These are phyloP conservation scores for Zelostemma sp. DNA, from an alignment of 1,140 invertebrate genomes.

Conservation along the genomic window DNA sequence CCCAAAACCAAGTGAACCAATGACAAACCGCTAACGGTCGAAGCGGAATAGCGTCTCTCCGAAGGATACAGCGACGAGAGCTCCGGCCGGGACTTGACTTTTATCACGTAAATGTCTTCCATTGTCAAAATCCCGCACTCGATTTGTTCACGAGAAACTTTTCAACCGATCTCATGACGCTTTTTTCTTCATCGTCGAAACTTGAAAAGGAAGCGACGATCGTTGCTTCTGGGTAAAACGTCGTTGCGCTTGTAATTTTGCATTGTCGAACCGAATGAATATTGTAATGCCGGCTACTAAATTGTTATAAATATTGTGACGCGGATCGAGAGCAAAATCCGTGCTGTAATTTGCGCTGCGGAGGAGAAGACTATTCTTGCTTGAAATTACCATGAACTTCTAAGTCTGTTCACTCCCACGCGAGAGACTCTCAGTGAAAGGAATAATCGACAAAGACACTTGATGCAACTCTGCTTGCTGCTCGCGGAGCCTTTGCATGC, in stretches of 20 bases:
- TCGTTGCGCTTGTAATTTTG: background rate
- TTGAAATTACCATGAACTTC: constrained; percentile 57
- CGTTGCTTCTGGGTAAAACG: background rate
- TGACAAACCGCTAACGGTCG: constrained; percentile 75
- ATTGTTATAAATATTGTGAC: too few relatives aligned
- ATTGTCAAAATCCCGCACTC: constrained; percentile 57
- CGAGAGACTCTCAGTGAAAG: constrained; percentile 57
- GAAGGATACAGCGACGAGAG: constrained; percentile 74
- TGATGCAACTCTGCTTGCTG: constrained; percentile 40
- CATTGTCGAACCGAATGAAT: too few relatives aligned
- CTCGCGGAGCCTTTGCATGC: too few relatives aligned
- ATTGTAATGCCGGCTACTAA: too few relatives aligned
- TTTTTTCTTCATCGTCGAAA: too few relatives aligned
- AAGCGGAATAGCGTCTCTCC: constrained; percentile 76
- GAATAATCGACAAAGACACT: constrained; percentile 51
- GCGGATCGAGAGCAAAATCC: background rate
- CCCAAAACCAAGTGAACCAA: constrained; percentile 74
- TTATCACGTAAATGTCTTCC: constrained; percentile 77
- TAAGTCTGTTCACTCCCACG: constrained; percentile 56
- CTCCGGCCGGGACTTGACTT: constrained; percentile 74
- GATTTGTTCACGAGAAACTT: too few relatives aligned
- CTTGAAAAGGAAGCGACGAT: too few relatives aligned
- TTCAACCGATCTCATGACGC: too few relatives aligned
- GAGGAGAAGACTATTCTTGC: constrained; percentile 53
- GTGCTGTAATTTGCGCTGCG: constrained; percentile 24